Evolutionary conservation across 2,797 vertebrate species (phyloP).

Genomic region (Etheostoma nigrum): DNA sequence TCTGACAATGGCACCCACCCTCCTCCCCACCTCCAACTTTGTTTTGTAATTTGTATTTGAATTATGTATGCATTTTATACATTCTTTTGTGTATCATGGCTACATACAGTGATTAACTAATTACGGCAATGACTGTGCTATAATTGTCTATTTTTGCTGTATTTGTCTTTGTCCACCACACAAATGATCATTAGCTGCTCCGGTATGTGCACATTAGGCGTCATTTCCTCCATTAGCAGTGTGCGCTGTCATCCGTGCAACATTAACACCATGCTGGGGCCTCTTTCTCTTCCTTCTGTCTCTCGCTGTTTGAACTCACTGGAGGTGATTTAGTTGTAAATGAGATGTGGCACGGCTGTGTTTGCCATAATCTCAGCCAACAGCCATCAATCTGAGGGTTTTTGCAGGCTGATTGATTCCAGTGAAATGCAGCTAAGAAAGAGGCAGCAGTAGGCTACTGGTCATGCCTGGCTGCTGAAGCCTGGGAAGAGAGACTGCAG

Average conservation of each 20-base stretch:
- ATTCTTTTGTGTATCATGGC: too few relatives aligned
- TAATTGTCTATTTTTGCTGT: too few relatives aligned
- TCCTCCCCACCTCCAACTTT: too few relatives aligned
- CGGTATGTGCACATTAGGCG: slow-evolving; percentile 8
- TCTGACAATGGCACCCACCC: too few relatives aligned
- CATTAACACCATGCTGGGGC: slow-evolving; percentile 53
- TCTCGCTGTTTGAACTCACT: slow-evolving; percentile 30
- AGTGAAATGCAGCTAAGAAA: neutral
- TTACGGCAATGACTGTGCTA: too few relatives aligned
- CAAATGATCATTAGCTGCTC: too few relatives aligned
- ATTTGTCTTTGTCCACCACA: too few relatives aligned
- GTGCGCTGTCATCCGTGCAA: slow-evolving; percentile 42
- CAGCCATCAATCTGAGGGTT: slow-evolving; percentile 4
- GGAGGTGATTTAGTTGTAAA: slow-evolving; percentile 47
- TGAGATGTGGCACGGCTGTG: slow-evolving; percentile 6
- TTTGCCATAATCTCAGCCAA: slow-evolving; percentile 24
- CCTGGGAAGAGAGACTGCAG: slow-evolving; percentile 25
- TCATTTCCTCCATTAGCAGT: slow-evolving; percentile 43
- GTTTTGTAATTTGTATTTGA: too few relatives aligned
- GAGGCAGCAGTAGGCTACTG: neutral
- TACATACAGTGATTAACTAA: too few relatives aligned
- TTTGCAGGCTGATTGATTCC: slow-evolving; percentile 18
- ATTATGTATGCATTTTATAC: too few relatives aligned
- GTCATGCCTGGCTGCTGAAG: slow-evolving; percentile 27
- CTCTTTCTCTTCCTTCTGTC: slow-evolving; percentile 9